A percentile compares a stretch with the other conserved stretches of the same genome.
Conservation (phyloP, 2,113 vertebrate species). For the Clarias gariepinus region DNA sequence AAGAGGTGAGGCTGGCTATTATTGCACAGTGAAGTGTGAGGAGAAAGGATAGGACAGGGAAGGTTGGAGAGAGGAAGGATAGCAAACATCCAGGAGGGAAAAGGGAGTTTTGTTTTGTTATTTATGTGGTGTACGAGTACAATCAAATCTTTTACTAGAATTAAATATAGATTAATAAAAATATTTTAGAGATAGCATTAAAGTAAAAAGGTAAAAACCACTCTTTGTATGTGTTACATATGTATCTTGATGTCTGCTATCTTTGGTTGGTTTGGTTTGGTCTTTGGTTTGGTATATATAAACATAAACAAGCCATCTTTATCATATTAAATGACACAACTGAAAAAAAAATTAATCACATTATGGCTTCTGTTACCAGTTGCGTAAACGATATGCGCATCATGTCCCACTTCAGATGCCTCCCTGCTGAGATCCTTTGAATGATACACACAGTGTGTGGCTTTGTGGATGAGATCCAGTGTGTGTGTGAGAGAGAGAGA, state of each 20-base stretch:
- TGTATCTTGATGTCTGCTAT: too few species aligned
- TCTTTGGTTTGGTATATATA: too few species aligned
- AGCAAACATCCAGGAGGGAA: conserved; percentile 3
- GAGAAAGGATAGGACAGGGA: conserved; percentile 8
- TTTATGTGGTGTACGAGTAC: not conserved
- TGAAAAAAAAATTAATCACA: not conserved
- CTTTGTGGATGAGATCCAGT: not conserved
- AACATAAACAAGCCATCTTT: not conserved
- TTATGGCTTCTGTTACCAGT: not conserved
- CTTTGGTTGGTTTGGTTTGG: too few species aligned
- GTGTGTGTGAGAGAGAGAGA: not conserved
- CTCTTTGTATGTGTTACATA: not conserved
- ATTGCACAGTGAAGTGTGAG: conserved; percentile 12
- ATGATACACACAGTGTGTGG: not conserved
- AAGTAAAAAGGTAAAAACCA: not conserved
- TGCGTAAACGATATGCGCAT: not conserved
- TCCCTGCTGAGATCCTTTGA: not conserved
- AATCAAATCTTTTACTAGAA: not conserved
- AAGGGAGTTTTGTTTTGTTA: not conserved
- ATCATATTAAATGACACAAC: not conserved
- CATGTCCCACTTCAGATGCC: not conserved
- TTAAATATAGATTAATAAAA: not conserved
- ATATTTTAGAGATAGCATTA: not conserved
- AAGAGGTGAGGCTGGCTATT: not conserved
- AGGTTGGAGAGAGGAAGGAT: not conserved